phyloP scores from a whole-genome alignment of 2,797 vertebrate genomes.

The Poecile montanus region DNA sequence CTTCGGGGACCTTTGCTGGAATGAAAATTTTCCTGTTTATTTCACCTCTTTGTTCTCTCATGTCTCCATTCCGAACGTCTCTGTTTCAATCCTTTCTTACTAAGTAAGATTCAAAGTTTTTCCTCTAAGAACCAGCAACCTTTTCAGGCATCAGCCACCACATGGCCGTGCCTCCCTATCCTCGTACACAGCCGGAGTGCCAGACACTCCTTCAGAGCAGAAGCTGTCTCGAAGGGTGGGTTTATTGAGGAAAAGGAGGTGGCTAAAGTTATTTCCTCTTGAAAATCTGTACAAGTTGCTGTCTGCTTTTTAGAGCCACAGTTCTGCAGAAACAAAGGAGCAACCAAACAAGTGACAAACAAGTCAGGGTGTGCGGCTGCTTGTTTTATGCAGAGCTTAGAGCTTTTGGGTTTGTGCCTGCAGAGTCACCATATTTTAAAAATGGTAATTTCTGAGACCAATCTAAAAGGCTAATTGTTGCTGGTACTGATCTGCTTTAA shows the following conservation, averaged over 20 bases:
- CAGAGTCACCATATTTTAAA: slow-evolving; percentile 53
- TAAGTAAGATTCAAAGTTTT: neutral
- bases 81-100: neutral
- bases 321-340: slow-evolving; percentile 21
- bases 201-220: neutral
- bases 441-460: slow-evolving; percentile 54
- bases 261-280: neutral
- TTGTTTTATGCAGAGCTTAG: slow-evolving; percentile 38
- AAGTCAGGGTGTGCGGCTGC: neutral
- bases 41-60: neutral
- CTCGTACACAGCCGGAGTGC: neutral
- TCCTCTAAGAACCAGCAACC: neutral
- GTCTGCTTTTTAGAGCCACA: slow-evolving; percentile 2
- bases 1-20: neutral
- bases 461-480: slow-evolving; percentile 61
- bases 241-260: neutral
- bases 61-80: fast-evolving
- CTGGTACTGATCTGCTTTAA: slow-evolving; percentile 62
- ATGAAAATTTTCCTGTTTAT: neutral
- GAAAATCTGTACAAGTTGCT: neutral
- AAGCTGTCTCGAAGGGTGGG: neutral
- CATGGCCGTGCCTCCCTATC: neutral
- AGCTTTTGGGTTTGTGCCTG: slow-evolving; percentile 31
- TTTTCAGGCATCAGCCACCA: neutral
- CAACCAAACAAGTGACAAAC: neutral